Base-by-base conservation (phyloP, 1,140 invertebrate species). In the Macrosteles quadrilineatus region DNA sequence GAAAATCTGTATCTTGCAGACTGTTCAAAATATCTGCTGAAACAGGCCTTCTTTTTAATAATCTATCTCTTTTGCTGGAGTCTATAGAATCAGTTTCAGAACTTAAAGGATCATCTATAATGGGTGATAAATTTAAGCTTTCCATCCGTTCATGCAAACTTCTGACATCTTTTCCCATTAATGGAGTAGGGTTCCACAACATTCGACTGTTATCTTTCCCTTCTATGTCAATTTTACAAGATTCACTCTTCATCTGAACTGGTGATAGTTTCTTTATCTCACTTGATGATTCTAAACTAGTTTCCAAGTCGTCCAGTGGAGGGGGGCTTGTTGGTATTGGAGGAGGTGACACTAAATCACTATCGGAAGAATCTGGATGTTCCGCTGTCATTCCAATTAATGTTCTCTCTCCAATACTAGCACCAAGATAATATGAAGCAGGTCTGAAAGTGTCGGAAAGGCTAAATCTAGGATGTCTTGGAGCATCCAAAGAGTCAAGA, bases 381-480 rank as follows among this genome's bases (percentile, higher is more conserved):
- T 91, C 88, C 2, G 82, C 50, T 82, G 79, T 64, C 83, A 73
- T 67, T 27, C 69, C 72, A 62, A 76, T 75, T 14, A 70, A 53
- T 3, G 70, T 68, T 62, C 73, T 40, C 67, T 74, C 65, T 67
- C 71, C 72, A 11, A 71, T 88, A 12, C 82, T 83, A 0, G 83
- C 84, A 30, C 90, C 88, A 45, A 94, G 77, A 76, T 94, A 95
- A 76, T 94, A 94, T 0, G 92, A 94, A 0, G 92, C 92, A 0
- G 93, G 93, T 73, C 92, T 82, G 74, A 94, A 95, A 0, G 90
- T 93, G 77, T 94, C 93, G 0, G 92, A 94, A 21, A 94, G 80
- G 78, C 92, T 94, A 76, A 95, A 93, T 71, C 92, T 80, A 0
- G 88, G 87, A 73, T 90, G 87, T 19, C 85, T 82, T 3, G 88